Base-by-base conservation (phyloP, 2,113 vertebrate species). In the Mesitornis unicolor region DNA sequence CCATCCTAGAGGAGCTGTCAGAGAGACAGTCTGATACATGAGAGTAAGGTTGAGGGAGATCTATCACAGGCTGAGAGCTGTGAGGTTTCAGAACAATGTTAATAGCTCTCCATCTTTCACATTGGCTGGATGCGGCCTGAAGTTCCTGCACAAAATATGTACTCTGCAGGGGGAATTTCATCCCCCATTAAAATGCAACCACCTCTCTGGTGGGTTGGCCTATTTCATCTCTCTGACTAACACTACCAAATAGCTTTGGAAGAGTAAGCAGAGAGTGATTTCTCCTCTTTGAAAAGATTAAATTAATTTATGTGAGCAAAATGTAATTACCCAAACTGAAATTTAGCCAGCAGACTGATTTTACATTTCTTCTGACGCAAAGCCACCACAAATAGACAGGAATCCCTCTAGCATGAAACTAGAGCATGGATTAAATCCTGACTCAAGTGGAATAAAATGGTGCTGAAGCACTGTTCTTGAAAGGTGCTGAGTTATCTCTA, bases 301-400 rank as follows among this genome's bases (percentile, higher is more conserved):
- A 61, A 92, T 29, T 79, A 67, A 93, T 88, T 92, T 84, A 75
- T 68, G 40, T 13, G 42, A 83, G 59, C n/a, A n/a, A n/a, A 93
- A 75, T 61, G 31, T 42, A 94, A 93, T 96, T 95, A 93, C 33
- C 28, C 61, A 50, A 53, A 85, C 13, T 71, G 85, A 93, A 96
- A 79, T 87, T 48, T 75, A 84, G 79, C 60, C 83, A 95, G 76
- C 16, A 64, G 71, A 57, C 17, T 53, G 48, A 36, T 78, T 86
- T 93, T 79, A 78, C 20, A 6, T 84, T 90, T 75, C 73, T 90
- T 78, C 68, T 81, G 64, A 82, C 81, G 65, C 36, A 53, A 91
- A 87, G 22, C 16, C 43, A 68, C 40, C 40, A 71, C 56, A 90
- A 90, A 87, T 9, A 80, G 35, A 31, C 12, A 88, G 24, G 19